Conservation (phyloP, 2,113 vertebrate genomes). For the Hippocampus barbouri region DNA sequence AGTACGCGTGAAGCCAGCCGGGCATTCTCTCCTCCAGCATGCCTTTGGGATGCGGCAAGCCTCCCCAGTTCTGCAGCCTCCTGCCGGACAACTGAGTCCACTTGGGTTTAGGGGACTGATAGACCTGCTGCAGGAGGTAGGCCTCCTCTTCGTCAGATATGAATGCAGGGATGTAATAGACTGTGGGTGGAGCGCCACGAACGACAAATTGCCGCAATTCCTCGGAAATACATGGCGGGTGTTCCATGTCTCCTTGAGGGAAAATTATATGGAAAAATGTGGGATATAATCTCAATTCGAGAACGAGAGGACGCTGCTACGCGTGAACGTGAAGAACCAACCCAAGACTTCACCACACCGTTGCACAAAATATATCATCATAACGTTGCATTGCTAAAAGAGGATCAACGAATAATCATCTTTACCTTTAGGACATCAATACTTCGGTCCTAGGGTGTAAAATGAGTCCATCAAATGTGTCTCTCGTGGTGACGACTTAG, state of each 20-base stretch:
- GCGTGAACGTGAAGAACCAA: conserved; percentile 8
- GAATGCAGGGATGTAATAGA: conserved; percentile 83
- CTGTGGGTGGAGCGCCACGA: conserved; percentile 69
- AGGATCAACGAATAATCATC: background rate
- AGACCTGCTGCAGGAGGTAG: conserved; percentile 80
- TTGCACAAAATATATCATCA: background rate
- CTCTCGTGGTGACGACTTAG: background rate
- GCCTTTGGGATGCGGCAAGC: conserved; percentile 80
- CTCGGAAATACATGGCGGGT: conserved; percentile 46
- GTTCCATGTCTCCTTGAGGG: conserved; percentile 60
- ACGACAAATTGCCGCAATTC: conserved; percentile 61
- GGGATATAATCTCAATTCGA: background rate
- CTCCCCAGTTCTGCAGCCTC: conserved; percentile 88
- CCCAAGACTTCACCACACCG: background rate
- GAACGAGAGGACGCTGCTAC: background rate
- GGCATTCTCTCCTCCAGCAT: conserved; percentile 84
- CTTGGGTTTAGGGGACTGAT: conserved; percentile 83
- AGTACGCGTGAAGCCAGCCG: conserved; percentile 77
- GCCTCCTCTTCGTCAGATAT: conserved; percentile 80
- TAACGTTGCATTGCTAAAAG: too few relatives aligned
- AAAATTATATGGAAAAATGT: conserved; percentile 38
- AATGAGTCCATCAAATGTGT: background rate
- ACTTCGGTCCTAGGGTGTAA: background rate
- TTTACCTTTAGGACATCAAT: conserved; percentile 32
- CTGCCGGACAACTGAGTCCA: conserved; percentile 86